phyloP scores from a whole-genome alignment of 2,888 invertebrate genomes.

The Chrysodeixis includens region DNA sequence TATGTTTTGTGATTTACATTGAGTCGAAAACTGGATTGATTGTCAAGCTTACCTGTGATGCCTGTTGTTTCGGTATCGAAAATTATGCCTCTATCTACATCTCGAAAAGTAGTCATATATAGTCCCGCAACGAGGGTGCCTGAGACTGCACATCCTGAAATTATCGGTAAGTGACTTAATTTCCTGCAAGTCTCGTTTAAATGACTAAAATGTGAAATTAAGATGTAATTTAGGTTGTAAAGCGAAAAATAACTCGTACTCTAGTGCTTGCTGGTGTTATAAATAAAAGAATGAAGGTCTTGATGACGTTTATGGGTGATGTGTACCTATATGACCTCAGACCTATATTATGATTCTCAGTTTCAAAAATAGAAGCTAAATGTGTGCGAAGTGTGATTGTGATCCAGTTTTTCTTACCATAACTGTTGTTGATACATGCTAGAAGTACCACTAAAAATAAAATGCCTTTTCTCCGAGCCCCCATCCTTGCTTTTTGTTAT shows the following conservation, averaged over 20 bases:
- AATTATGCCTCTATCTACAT: conserved; percentile 65
- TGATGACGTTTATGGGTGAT: too few relatives aligned
- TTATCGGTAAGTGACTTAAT: not conserved
- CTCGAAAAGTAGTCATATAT: conserved; percentile 66
- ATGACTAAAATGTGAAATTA: too few relatives aligned
- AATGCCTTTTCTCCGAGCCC: conserved; percentile 29
- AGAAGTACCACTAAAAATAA: conserved; percentile 50
- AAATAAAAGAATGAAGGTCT: too few relatives aligned
- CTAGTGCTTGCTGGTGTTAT: too few relatives aligned
- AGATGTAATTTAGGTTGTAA: too few relatives aligned
- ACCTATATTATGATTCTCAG: too few relatives aligned
- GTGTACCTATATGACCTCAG: too few relatives aligned
- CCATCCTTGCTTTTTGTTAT: conserved; percentile 51
- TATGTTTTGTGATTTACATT: too few relatives aligned
- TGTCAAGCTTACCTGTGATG: conserved; percentile 66
- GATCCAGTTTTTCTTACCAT: too few relatives aligned
- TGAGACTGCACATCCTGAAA: conserved; percentile 77
- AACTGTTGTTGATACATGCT: conserved; percentile 44
- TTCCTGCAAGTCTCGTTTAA: not conserved
- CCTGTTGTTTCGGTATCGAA: conserved; percentile 63
- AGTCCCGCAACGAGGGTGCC: conserved; percentile 59
- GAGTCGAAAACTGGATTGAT: not conserved
- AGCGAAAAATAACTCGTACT: too few relatives aligned
- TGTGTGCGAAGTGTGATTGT: too few relatives aligned
- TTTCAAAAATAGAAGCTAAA: too few relatives aligned